These are phyloP conservation scores for Pogonocherus hispidulus DNA, from an alignment of 2,888 invertebrate genomes.

Conservation along the genomic window DNA sequence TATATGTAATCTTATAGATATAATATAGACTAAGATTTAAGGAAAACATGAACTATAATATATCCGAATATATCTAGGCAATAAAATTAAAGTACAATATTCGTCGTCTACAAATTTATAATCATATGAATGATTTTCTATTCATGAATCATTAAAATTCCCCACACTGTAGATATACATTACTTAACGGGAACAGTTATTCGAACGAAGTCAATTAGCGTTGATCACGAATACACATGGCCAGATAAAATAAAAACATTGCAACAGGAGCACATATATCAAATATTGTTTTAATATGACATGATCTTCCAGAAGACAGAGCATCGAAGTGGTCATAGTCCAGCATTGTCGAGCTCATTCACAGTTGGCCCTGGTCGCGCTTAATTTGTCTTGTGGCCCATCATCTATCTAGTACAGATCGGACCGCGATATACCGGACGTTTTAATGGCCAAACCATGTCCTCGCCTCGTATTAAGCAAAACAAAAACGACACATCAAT, in stretches of 20 bases:
- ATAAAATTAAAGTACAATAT: too few species aligned
- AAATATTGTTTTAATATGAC: conserved; percentile 28
- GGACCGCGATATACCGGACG: conserved; percentile 75
- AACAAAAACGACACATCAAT: conserved; percentile 80
- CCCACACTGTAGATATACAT: too few species aligned
- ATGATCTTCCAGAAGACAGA: conserved; percentile 20
- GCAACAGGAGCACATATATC: conserved; percentile 21
- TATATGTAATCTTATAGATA: too few species aligned
- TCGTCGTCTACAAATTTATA: too few species aligned
- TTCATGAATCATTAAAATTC: too few species aligned
- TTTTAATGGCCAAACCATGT: conserved; percentile 81
- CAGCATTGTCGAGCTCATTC: conserved; percentile 28
- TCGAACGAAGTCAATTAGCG: background rate
- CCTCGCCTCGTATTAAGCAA: conserved; percentile 75
- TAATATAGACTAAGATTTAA: too few species aligned
- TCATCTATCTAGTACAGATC: conserved; percentile 75
- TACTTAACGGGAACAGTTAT: background rate
- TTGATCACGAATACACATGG: background rate
- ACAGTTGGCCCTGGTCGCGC: conserved; percentile 57
- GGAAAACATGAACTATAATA: too few species aligned
- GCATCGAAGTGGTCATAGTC: conserved; percentile 28
- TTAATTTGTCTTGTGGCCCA: conserved; percentile 71
- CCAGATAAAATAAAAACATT: conserved; percentile 6
- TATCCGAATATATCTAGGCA: too few species aligned
- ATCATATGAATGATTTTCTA: too few species aligned